Conservation (phyloP, 1,140 invertebrate genomes). For the Zaprionus taronus region DNA sequence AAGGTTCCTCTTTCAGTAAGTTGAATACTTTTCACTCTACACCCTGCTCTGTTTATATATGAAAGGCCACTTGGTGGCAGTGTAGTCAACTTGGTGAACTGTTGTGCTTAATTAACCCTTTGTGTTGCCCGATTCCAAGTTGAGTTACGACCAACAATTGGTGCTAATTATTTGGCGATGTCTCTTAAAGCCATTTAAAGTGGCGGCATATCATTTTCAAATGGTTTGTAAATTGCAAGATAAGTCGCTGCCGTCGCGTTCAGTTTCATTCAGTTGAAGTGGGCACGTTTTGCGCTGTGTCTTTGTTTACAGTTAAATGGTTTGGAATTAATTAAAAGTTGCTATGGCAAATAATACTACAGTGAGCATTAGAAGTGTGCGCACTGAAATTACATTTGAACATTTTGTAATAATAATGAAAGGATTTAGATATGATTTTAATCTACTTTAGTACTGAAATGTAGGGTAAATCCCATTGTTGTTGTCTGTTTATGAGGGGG, state of each 20-base stretch:
- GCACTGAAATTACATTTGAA: neutral
- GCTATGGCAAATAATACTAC: conserved; percentile 44
- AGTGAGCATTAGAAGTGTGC: conserved; percentile 27
- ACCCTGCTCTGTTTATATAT: neutral
- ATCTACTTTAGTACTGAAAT: neutral
- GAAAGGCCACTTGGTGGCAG: neutral
- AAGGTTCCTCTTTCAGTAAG: too few relatives aligned
- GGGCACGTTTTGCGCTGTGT: conserved; percentile 28
- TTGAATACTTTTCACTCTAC: too few relatives aligned
- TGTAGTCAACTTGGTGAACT: neutral
- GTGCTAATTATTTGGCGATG: conserved; percentile 50
- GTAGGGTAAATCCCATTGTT: neutral
- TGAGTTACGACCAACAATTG: conserved; percentile 57
- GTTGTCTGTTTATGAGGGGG: neutral
- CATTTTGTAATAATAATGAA: conserved; percentile 14
- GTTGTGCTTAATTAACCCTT: conserved; percentile 62
- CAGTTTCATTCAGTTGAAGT: conserved; percentile 9
- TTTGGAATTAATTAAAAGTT: conserved; percentile 57
- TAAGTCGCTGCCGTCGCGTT: conserved; percentile 23
- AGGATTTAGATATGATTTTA: neutral
- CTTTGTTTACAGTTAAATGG: conserved; percentile 62
- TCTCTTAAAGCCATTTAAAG: conserved; percentile 36
- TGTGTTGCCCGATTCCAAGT: conserved; percentile 32
- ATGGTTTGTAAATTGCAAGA: conserved; percentile 45
- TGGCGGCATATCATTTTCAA: conserved; percentile 29